These are phyloP conservation scores for Melanotaenia duboulayi DNA, from an alignment of 2,113 vertebrate species.

Conservation along the genomic window DNA sequence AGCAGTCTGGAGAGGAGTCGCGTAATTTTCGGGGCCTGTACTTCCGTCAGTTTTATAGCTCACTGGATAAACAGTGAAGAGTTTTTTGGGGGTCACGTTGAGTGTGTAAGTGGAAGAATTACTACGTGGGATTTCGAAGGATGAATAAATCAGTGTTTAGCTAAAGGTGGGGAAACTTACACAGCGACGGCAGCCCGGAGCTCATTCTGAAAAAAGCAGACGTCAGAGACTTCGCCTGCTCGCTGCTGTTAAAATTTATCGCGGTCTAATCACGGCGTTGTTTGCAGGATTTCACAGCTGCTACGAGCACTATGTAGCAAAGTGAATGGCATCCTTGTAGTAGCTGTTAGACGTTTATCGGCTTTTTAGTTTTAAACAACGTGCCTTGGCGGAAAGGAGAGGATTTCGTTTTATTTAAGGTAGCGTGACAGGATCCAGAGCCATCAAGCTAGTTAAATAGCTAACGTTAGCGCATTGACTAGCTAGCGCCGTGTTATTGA, in stretches of 20 bases:
- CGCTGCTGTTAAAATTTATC: slow-evolving; percentile 46
- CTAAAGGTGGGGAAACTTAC: slow-evolving; percentile 33
- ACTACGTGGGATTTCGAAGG: background rate
- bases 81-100: background rate
- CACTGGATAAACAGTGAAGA: slow-evolving; percentile 17
- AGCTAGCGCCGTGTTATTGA: slow-evolving; percentile 44
- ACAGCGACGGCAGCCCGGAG: slow-evolving; percentile 23
- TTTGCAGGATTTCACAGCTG: slow-evolving; percentile 30
- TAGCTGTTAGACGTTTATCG: slow-evolving; percentile 76
- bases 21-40: slow-evolving; percentile 72
- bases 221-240: slow-evolving; percentile 74
- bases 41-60: slow-evolving; percentile 70
- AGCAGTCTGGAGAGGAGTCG: slow-evolving; percentile 56
- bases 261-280: slow-evolving; percentile 47
- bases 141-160: slow-evolving; percentile 2
- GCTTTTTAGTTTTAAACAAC: slow-evolving; percentile 84
- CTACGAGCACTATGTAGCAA: slow-evolving; percentile 7
- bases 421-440: slow-evolving; percentile 83
- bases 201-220: slow-evolving; percentile 62
- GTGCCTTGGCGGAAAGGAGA: slow-evolving; percentile 86
- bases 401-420: slow-evolving; percentile 88
- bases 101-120: background rate
- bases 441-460: slow-evolving; percentile 61
- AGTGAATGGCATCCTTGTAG: slow-evolving; percentile 48
- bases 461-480: slow-evolving; percentile 58